Conservation (phyloP, 2,797 vertebrate genomes). For the Tenualosa ilisha region DNA sequence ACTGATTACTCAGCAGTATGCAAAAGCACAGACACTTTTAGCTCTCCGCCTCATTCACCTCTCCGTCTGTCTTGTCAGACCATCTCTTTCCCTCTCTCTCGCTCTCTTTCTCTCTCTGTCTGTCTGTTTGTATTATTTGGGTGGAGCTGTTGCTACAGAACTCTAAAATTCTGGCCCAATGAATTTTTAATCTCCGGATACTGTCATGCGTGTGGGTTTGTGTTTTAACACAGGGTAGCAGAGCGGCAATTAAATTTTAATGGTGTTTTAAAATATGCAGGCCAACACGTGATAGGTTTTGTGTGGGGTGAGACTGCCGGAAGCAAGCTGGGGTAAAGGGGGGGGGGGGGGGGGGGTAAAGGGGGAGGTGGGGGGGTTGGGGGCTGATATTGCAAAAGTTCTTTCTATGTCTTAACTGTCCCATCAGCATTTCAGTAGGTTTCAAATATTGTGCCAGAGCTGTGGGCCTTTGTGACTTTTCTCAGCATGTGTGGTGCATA, state of each 20-base stretch:
- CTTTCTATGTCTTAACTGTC: not conserved
- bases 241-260: slow-evolving; percentile 3
- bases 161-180: slow-evolving; percentile 6
- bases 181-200: not conserved
- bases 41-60: not conserved
- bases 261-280: slow-evolving; percentile 6
- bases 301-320: not conserved
- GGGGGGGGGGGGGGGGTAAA: not conserved
- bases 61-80: not conserved
- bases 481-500: not conserved
- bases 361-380: too few species aligned
- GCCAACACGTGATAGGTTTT: not conserved
- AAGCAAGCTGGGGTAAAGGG: not conserved
- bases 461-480: not conserved
- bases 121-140: not conserved
- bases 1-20: slow-evolving; percentile 18
- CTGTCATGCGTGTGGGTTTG: slow-evolving; percentile 8
- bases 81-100: not conserved
- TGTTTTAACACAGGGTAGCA: slow-evolving; percentile 22
- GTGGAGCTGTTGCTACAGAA: not conserved
- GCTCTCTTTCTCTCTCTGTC: not conserved
- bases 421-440: not conserved
- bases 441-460: not conserved
- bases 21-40: not conserved
- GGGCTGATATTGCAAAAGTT: not conserved